These are phyloP conservation scores for Leptoteleia sp. DNA, from an alignment of 1,140 invertebrate species.

Conservation along the genomic window DNA sequence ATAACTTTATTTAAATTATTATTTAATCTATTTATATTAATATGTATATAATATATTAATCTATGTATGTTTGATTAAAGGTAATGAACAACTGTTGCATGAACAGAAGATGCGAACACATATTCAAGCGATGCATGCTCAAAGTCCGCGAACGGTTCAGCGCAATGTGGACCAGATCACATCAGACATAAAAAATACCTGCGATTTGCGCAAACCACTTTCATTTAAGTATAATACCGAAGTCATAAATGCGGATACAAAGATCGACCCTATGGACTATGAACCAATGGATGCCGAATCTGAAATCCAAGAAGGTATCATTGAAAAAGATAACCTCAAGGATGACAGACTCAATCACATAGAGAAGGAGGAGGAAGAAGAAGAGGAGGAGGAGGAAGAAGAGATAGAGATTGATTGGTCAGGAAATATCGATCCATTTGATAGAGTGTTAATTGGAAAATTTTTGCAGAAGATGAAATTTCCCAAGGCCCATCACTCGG, in stretches of 20 bases:
- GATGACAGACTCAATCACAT: background rate
- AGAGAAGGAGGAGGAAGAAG: conserved; percentile 36
- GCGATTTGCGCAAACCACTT: conserved; percentile 77
- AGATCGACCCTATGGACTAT: conserved; percentile 74
- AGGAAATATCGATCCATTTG: conserved; percentile 81
- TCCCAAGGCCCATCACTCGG: conserved; percentile 79
- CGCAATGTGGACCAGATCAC: conserved; percentile 80
- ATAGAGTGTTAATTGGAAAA: conserved; percentile 77
- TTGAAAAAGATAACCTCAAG: conserved; percentile 18
- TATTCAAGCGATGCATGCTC: conserved; percentile 78
- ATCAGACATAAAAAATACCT: conserved; percentile 78
- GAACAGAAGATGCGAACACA: conserved; percentile 77
- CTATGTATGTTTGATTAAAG: conserved; percentile 1
- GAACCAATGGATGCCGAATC: conserved; percentile 74
- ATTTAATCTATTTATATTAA: conserved; percentile 3
- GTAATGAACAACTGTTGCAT: conserved; percentile 57
- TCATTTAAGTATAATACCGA: conserved; percentile 66
- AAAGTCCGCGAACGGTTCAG: conserved; percentile 79
- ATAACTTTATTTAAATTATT: background rate
- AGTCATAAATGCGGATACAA: conserved; percentile 3
- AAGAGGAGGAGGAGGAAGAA: conserved; percentile 58
- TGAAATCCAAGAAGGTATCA: conserved; percentile 22
- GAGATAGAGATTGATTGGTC: conserved; percentile 75
- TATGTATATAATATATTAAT: too few relatives aligned
- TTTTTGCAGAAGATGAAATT: conserved; percentile 81